Evolutionary conservation across 2,113 vertebrate genomes (phyloP).

Genomic region (Callaeas wilsoni): DNA sequence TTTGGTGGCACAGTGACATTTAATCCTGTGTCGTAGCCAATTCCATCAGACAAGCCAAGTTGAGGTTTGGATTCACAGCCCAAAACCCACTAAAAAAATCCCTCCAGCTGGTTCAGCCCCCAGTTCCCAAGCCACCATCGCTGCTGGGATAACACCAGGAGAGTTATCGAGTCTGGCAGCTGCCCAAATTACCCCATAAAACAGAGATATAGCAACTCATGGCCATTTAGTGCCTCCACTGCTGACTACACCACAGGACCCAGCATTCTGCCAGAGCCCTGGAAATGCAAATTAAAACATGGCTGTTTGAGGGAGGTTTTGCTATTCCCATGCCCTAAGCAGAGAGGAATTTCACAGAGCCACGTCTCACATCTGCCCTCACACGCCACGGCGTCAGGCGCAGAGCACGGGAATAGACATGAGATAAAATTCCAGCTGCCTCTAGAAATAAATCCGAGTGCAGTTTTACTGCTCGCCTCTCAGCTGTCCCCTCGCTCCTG

Average conservation of each 20-base stretch:
- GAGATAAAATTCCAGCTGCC: background rate
- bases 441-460: background rate
- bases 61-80: background rate
- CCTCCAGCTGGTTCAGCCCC: background rate
- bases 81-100: background rate
- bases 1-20: background rate
- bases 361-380: background rate
- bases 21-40: accelerated
- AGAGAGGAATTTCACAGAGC: accelerated
- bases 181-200: background rate
- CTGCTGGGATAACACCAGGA: background rate
- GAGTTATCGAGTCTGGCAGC: background rate
- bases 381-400: accelerated
- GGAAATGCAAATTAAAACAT: background rate
- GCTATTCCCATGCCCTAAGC: background rate
- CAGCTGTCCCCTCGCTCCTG: background rate
- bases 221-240: background rate
- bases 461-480: background rate
- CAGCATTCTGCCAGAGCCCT: background rate
- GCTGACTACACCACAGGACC: background rate
- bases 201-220: accelerated
- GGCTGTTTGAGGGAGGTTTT: background rate
- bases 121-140: background rate
- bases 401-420: background rate
- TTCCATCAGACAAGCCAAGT: background rate